Evolutionary conservation across 2,113 vertebrate species (phyloP), one percentile per base, ranked within the genome.

Genomic region (Takifugu flavidus): DNA sequence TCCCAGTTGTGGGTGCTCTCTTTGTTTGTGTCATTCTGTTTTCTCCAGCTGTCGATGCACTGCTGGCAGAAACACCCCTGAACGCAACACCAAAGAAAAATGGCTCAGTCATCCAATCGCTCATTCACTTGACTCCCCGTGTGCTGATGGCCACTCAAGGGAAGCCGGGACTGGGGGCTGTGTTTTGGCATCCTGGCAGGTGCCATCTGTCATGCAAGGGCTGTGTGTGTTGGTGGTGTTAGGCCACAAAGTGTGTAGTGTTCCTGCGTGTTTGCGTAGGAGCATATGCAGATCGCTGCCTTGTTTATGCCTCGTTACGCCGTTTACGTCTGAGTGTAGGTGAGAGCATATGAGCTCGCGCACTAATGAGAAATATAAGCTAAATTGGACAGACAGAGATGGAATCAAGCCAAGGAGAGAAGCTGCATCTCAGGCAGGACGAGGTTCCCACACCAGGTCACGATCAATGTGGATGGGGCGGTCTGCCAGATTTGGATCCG

Each of bases 181-280:
- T 75, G 73, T 80, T 79, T 75, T 72, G 76, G 82, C 74, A 65
- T 58, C 28, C 59, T 75, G 78, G 82, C 84, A 82, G 80, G 72
- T 74, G 76, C 81, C 82, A 85, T 87, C 84, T 87, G 81, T 86
- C 86, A 83, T 74, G 68, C 59, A 55, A 46, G 8, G 59, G 15
- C 55, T 51, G 7, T 25, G 52, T 56, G 66, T 66, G 70, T 63
- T 43, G 68, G 49, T 51, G 6, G 60, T 46, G 59, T 63, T 28
- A 25, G 57, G 44, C 53, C 50, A 2, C 1, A 10, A 10, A 10
- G 34, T 45, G 26, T 20, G 15, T 46, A 14, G 60, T 53, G 72
- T 56, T 56, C 25, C 25, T 61, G 50, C 49, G 12, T 73, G 51
- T 75, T 67, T 51, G 62, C 6, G 31, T 62, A 66, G n/a, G 63